These are phyloP conservation scores for Brachypteracias leptosomus DNA, from an alignment of 2,113 vertebrate species.

Conservation along the genomic window DNA sequence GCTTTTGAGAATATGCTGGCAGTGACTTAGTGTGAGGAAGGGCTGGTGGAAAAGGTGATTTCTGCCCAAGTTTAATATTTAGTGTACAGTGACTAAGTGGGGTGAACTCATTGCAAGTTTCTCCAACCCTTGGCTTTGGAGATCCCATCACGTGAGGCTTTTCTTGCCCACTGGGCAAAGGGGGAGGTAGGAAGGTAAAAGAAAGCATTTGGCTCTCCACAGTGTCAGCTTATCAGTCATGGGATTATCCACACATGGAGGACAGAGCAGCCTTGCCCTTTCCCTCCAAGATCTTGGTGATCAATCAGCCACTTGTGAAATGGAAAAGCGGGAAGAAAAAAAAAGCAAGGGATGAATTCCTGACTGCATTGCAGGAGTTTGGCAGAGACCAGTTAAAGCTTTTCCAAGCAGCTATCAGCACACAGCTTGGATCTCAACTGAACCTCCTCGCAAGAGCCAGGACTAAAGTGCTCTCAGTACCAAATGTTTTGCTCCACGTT, in stretches of 20 bases:
- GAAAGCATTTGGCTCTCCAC: background rate
- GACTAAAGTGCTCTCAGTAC: background rate
- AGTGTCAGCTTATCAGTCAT: background rate
- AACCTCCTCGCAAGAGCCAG: background rate
- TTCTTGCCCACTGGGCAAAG: background rate
- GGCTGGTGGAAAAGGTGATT: background rate
- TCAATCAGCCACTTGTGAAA: background rate
- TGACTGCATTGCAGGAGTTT: background rate
- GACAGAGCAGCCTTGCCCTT: background rate
- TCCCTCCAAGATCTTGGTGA: background rate
- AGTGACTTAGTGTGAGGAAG: background rate
- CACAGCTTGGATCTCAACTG: background rate
- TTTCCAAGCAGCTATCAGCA: background rate
- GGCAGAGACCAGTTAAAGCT: background rate
- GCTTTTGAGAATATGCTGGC: background rate
- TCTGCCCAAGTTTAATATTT: background rate
- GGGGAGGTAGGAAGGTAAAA: background rate
- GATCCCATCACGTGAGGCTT: accelerated
- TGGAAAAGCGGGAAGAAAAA: background rate
- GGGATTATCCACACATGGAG: background rate
- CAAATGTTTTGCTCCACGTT: background rate
- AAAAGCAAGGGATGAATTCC: background rate
- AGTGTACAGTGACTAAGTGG: background rate
- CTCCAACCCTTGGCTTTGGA: background rate
- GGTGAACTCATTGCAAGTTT: background rate